Base-by-base conservation (phyloP, 2,113 vertebrate genomes). In the Tylochromis polylepis region DNA sequence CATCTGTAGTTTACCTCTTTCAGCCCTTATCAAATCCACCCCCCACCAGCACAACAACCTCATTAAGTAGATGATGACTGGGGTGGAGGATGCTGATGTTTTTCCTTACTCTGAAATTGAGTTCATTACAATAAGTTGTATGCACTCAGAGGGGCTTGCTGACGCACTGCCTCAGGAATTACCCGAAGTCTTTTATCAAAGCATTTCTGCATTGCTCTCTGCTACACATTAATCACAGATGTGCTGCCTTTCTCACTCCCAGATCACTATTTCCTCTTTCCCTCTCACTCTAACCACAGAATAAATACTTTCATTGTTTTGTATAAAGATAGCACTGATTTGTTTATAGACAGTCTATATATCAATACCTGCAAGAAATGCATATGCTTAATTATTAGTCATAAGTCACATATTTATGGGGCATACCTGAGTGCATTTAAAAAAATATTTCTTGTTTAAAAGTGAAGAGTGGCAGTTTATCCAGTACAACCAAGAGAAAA, bases 191-290 rank as follows among this genome's bases (percentile, higher is more conserved):
- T 90, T 95, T 90, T 95, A 96, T 96, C 96, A 95, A 96, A 96
- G 96, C 86, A 82, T 94, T 94, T 94, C 92, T 91, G 94, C 93
- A 91, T 90, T 41, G 87, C 91, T 91, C 91, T 95, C 94, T 96
- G 95, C 93, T 94, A 77, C 90, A 94, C 95, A 96, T 96, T 96
- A 96, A 95, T 96, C 94, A 92, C 96, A 96, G 96, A 96, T 96
- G 96, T 96, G 94, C 93, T 87, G 80, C 87, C 31, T 83, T 88
- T 87, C 88, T 89, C 81, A 78, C 85, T 89, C 93, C 88, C 83
- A 67, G 82, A 83, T 86, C 90, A 81, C 72, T 8, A 51, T 80
- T 90, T 89, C 91, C 83, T 89, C 87, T 84, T 58, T 62, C 41
- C 57, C 90, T 43, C 88, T 60, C 82, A 1, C 65, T 58, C 82